A percentile compares a stretch with the other conserved stretches of the same genome.
These are phyloP conservation scores for Strigamia maritima DNA, from an alignment of 2,888 invertebrate genomes.

Conservation along the genomic window DNA sequence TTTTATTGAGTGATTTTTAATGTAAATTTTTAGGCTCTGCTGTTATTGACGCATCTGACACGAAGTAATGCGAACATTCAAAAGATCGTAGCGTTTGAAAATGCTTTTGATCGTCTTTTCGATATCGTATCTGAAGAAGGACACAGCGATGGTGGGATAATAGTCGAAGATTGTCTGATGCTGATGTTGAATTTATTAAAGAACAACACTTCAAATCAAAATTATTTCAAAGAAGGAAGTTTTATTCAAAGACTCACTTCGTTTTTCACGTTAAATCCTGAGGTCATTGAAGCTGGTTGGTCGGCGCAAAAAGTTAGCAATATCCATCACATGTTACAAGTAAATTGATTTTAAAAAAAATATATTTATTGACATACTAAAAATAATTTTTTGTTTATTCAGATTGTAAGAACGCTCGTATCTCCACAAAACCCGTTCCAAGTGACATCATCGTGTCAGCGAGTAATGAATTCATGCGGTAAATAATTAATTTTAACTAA, in stretches of 20 bases:
- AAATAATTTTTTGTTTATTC: slow-evolving; percentile 6
- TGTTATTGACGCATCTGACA: slow-evolving; percentile 86
- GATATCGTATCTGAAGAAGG: slow-evolving; percentile 91
- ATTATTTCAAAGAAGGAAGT: slow-evolving; percentile 96
- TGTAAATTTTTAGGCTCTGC: slow-evolving; percentile 61
- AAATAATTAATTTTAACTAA: slow-evolving; percentile 43
- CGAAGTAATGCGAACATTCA: slow-evolving; percentile 95
- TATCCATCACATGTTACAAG: slow-evolving; percentile 84
- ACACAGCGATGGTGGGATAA: slow-evolving; percentile 90
- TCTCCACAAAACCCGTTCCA: slow-evolving; percentile 90
- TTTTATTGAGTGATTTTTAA: not conserved
- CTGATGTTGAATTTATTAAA: slow-evolving; percentile 88
- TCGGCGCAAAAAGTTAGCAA: slow-evolving; percentile 91
- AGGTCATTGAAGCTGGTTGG: slow-evolving; percentile 63
- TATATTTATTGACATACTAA: not conserved
- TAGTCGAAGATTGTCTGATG: slow-evolving; percentile 94
- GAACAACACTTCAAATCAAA: slow-evolving; percentile 96
- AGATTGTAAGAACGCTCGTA: slow-evolving; percentile 76
- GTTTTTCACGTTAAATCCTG: slow-evolving; percentile 72
- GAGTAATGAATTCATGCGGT: slow-evolving; percentile 80
- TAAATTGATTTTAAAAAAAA: slow-evolving; percentile 50
- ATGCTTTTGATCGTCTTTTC: slow-evolving; percentile 92
- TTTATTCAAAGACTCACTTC: slow-evolving; percentile 86
- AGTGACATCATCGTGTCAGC: slow-evolving; percentile 74
- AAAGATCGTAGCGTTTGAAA: slow-evolving; percentile 98